Evolutionary conservation across 2,888 invertebrate species (phyloP), one percentile per base, ranked within the genome.

Genomic region (Celastrina argiolus): DNA sequence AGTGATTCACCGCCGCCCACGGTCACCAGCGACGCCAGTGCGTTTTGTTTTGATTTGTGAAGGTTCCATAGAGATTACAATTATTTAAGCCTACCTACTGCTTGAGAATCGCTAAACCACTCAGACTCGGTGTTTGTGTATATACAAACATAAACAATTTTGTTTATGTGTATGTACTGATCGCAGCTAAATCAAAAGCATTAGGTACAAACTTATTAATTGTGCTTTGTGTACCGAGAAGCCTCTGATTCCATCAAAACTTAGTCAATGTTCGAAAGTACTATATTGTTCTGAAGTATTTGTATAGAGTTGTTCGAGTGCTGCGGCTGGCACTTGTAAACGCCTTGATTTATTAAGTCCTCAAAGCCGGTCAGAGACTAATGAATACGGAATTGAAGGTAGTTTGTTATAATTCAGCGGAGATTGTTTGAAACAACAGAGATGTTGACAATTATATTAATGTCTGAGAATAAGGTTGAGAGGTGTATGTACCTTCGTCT

Each of bases 201-300:
- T 51, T 51, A 51, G 51, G 51, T 36, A 12, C 22, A 51, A 51
- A 51, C 51, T 51, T 51, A 26, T 51, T 22, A 51, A 51, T 51
- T 51, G 5, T 51, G 51, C 51, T 51, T 51, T 51, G 51, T 26
- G 51, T 51, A 26, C 31, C 59, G 59, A 59, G 59, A 59, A 51
- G 31, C 59, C 59, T 31, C 16, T 59, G 59, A 59, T 59, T 59
- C 16, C 16, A 31, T 59, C 31, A 59, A 59, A 59, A 59, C 59
- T 31, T 59, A 16, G n/a, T 31, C 59, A 16, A 59, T 16, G 59
- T 31, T 31, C 59, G 59, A 34, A 31, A 31, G 59, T 59, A 59
- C 31, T 34, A 18, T 31, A 34, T 59, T 59, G 34, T 59, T 31
- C 34, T 16, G 59, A 31, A 28, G 31, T 59, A 34, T 59, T 59